Percentiles rank a stretch among this genome's conserved stretches.
These are phyloP conservation scores for Erythrocebus patas DNA, from an alignment of 2,113 vertebrate genomes.

Conservation along the genomic window DNA sequence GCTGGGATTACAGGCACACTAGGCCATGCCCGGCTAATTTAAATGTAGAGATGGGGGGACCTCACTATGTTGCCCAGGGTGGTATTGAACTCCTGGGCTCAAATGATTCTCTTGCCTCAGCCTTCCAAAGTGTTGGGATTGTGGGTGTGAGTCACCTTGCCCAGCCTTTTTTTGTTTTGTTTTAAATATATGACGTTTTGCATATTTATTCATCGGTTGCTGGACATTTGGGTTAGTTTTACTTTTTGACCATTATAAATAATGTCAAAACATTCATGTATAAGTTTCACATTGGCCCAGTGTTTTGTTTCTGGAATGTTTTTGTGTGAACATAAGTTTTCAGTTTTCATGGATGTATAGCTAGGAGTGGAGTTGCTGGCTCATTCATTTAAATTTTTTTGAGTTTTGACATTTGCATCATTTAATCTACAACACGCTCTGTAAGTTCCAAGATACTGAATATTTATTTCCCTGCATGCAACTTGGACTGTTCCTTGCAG, in stretches of 20 bases:
- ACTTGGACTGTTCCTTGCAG: background rate
- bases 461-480: background rate
- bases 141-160: no score
- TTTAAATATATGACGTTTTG: background rate
- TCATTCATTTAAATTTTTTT: background rate
- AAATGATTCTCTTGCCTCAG: no score
- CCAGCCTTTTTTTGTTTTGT: no score
- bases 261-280: background rate
- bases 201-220: background rate
- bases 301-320: background rate
- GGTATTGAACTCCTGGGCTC: no score
- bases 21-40: no score
- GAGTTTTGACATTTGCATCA: background rate
- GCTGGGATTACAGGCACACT: no score
- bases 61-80: no score
- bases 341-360: background rate
- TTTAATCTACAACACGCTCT: no score
- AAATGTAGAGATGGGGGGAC: no score
- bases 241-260: background rate
- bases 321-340: background rate
- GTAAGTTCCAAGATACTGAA: background rate
- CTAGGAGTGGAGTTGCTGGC: background rate
- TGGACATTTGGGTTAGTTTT: background rate
- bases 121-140: no score
- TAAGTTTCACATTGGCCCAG: background rate